Evolutionary conservation across 2,888 invertebrate genomes (phyloP), one percentile per base, ranked within the genome.

Genomic region (Eilema caniola): DNA sequence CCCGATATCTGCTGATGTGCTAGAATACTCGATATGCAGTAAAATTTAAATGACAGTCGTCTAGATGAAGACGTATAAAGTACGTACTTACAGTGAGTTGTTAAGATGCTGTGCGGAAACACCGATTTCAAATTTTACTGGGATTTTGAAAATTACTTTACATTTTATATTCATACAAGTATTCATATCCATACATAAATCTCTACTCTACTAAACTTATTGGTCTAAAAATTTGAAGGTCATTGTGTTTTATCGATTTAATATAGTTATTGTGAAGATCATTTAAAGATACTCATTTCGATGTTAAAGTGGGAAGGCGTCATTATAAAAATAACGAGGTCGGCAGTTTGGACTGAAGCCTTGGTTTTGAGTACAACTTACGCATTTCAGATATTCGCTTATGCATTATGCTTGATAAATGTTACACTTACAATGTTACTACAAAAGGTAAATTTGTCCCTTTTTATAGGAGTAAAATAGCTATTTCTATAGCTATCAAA

Each of bases 1-100:
- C 57, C 56, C 53, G 61, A 61, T 72, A 69, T 77, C 77, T 81
- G 88, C 87, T 86, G 81, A 85, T 84, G 74, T 70, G 73, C 81
- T 67, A 71, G 75, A 78, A 71, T 77, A 82, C 73, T 85, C 86
- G 82, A 87, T 88, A 83, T 86, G 86, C 88, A 88, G 86, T 87
- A 84, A 88, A 87, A 78, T 85, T 81, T 81, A 83, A 85, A 82
- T 82, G 83, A 79, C 83, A 69, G 77, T 80, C 73, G 78, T 75
- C 72, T 73, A 70, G 64, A 74, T 73, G 70, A 72, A 72, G 72
- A 72, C 76, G 82, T 79, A 78, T 76, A 70, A 79, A 78, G 69
- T 67, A 70, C 70, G 80, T 66, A 69, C 74, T 71, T 76, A 74
- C 14, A 20, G 37, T 56, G 31, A 66, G 37, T 66, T 28, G 59